Percentiles rank a stretch among this genome's conserved stretches.
These are phyloP conservation scores for Biston stratarius DNA, from an alignment of 2,888 invertebrate species.

Conservation along the genomic window DNA sequence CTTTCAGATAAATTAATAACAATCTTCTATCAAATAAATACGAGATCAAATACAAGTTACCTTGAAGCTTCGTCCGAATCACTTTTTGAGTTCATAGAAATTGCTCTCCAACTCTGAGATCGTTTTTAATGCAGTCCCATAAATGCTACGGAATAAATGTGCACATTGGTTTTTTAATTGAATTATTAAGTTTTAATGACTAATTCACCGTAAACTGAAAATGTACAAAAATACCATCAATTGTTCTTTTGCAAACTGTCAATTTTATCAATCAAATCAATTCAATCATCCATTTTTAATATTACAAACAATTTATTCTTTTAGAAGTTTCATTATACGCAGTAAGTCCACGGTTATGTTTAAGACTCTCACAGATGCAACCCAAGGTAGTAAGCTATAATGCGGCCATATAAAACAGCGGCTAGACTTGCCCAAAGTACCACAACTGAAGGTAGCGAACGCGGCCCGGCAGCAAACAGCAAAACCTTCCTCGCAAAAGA, in stretches of 20 bases:
- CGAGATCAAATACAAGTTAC: conserved; percentile 62
- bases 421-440: too few species aligned
- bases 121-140: conserved; percentile 63
- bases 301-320: too few species aligned
- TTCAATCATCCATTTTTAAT: conserved; percentile 26
- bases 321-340: too few species aligned
- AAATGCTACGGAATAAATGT: conserved; percentile 60
- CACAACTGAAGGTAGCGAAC: too few species aligned
- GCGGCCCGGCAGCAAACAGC: too few species aligned
- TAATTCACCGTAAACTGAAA: conserved; percentile 61
- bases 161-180: conserved; percentile 54
- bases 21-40: conserved; percentile 25
- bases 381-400: too few species aligned
- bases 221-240: conserved; percentile 70
- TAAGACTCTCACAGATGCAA: too few species aligned
- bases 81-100: conserved; percentile 86
- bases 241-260: conserved; percentile 72
- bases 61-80: conserved; percentile 87
- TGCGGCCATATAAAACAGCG: too few species aligned
- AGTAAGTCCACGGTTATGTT: too few species aligned
- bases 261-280: conserved; percentile 41
- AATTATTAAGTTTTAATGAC: conserved; percentile 36
- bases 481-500: too few species aligned
- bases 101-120: conserved; percentile 66
- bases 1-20: not conserved